Conservation (phyloP, 2,797 vertebrate genomes). For the Anabas testudineus region DNA sequence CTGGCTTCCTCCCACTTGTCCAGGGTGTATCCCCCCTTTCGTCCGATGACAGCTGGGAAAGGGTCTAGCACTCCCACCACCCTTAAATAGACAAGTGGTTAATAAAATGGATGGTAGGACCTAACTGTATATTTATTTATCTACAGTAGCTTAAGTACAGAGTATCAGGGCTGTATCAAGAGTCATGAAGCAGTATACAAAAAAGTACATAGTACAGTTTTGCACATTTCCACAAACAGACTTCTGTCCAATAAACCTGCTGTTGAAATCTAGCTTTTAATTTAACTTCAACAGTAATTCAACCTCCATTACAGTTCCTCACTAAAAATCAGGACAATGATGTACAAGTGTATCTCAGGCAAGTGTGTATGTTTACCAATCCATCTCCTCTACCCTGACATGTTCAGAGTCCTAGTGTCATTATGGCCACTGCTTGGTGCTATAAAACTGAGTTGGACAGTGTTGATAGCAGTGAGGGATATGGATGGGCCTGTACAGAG, state of each 20-base stretch:
- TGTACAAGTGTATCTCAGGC: slow-evolving; percentile 69
- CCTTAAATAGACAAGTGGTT: too few species aligned
- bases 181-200: too few species aligned
- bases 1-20: too few species aligned
- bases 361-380: slow-evolving; percentile 65
- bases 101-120: too few species aligned
- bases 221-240: neutral
- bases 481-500: slow-evolving; percentile 66
- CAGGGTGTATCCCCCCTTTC: too few species aligned
- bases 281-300: slow-evolving; percentile 18
- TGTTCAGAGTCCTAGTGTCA: slow-evolving; percentile 58
- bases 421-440: slow-evolving; percentile 66
- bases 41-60: too few species aligned
- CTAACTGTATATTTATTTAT: too few species aligned
- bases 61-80: too few species aligned
- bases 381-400: slow-evolving; percentile 58
- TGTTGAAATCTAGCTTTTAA: slow-evolving; percentile 10
- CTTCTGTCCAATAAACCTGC: too few species aligned
- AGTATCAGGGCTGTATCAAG: too few species aligned
- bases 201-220: slow-evolving; percentile 1
- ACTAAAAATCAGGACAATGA: slow-evolving; percentile 64
- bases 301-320: slow-evolving; percentile 32
- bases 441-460: slow-evolving; percentile 71
- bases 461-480: slow-evolving; percentile 73
- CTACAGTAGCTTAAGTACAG: too few species aligned